These are phyloP conservation scores for Amphimedon queenslandica DNA, from an alignment of 37 sponge, comb jelly and placozoan genomes.

Conservation along the genomic window DNA sequence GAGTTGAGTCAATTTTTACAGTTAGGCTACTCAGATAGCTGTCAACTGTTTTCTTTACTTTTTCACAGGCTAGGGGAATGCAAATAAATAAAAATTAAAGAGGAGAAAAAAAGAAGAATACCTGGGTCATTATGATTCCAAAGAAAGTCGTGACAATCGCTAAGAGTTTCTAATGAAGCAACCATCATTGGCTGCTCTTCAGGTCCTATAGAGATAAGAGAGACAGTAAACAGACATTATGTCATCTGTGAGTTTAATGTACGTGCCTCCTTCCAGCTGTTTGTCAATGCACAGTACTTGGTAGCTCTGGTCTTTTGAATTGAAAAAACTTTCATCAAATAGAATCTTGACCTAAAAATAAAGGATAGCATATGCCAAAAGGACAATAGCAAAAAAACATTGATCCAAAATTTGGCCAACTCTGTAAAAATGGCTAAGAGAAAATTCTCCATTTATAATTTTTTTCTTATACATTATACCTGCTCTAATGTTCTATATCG, in stretches of 20 bases:
- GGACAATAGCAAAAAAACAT: too few species aligned
- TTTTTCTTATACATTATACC: too few species aligned
- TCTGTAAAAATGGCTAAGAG: too few species aligned
- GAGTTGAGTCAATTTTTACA: too few species aligned
- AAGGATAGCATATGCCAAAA: background rate
- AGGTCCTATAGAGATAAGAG: background rate
- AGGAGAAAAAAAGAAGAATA: background rate
- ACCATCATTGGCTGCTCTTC: background rate
- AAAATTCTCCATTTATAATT: too few species aligned
- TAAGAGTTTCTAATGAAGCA: conserved; percentile 30
- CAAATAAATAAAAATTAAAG: background rate
- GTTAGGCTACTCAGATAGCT: too few species aligned
- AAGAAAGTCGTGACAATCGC: conserved; percentile 61
- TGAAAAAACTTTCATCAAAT: conserved; percentile 94
- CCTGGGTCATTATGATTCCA: conserved; percentile 62
- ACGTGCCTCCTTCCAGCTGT: conserved; percentile 82
- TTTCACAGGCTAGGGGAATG: background rate
- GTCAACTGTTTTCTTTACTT: too few species aligned
- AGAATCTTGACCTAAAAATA: conserved; percentile 72
- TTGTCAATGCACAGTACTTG: conserved; percentile 84
- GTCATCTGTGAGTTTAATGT: too few species aligned
- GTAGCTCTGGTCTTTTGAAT: conserved; percentile 77
- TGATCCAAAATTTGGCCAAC: too few species aligned
- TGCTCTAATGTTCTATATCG: too few species aligned
- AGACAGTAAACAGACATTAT: too few species aligned